These are phyloP conservation scores for Sisor rabdophorus DNA, from an alignment of 2,113 vertebrate species.

Conservation along the genomic window DNA sequence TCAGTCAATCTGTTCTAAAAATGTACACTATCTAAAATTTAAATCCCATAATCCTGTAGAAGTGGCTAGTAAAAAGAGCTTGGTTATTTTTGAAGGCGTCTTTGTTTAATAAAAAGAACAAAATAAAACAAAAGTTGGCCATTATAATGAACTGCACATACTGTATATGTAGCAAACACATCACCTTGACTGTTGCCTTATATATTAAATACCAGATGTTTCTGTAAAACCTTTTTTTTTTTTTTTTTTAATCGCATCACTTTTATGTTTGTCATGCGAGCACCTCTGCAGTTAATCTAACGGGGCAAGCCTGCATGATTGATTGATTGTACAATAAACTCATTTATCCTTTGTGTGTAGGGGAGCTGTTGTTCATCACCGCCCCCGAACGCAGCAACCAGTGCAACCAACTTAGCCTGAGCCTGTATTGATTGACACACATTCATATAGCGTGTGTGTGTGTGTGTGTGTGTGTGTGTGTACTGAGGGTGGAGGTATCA, in stretches of 20 bases:
- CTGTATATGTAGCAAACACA: neutral
- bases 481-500: slow-evolving; percentile 35
- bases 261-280: neutral
- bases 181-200: neutral
- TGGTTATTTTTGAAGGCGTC: too few species aligned
- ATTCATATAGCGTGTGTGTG: slow-evolving; percentile 6
- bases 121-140: neutral
- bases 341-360: slow-evolving; percentile 22
- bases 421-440: slow-evolving; percentile 47
- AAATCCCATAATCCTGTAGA: too few species aligned
- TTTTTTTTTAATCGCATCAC: neutral
- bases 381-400: slow-evolving; percentile 14
- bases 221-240: neutral
- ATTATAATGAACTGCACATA: neutral
- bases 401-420: slow-evolving; percentile 32
- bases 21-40: too few species aligned
- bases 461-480: neutral
- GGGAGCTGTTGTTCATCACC: slow-evolving; percentile 37
- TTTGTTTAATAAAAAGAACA: too few species aligned
- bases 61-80: too few species aligned
- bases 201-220: neutral
- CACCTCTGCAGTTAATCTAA: neutral
- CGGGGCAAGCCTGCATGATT: neutral
- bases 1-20: neutral
- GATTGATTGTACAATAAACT: slow-evolving; percentile 5